Percentiles rank a stretch among this genome's conserved stretches.
phyloP scores from a whole-genome alignment of 2,888 invertebrate species.

The Caenorhabditis sinica region DNA sequence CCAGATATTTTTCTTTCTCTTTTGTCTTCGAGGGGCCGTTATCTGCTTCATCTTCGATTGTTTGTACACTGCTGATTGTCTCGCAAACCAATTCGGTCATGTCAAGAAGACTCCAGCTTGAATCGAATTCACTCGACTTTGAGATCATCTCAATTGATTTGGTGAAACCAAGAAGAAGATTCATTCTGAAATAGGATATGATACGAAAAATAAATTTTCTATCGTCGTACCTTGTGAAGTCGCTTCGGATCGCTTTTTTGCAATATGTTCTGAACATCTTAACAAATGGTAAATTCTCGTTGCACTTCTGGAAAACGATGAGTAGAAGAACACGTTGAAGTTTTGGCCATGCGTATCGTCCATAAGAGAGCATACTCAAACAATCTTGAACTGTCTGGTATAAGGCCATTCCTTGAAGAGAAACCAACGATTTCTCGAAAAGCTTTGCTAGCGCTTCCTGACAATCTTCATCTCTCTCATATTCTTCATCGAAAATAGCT shows the following conservation, averaged over 20 bases:
- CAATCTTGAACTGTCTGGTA: slow-evolving; percentile 43
- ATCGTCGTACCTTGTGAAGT: slow-evolving; percentile 31
- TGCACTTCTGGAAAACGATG: slow-evolving; percentile 29
- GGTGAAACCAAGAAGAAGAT: slow-evolving; percentile 28
- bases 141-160: slow-evolving; percentile 27
- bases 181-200: slow-evolving; percentile 24
- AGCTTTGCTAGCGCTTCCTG: slow-evolving; percentile 32
- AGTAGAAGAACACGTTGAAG: slow-evolving; percentile 26
- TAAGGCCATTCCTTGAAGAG: slow-evolving; percentile 29
- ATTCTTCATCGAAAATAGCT: slow-evolving; percentile 17
- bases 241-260: slow-evolving; percentile 25
- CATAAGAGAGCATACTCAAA: slow-evolving; percentile 49
- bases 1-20: slow-evolving; percentile 1
- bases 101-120: slow-evolving; percentile 8
- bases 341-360: slow-evolving; percentile 41
- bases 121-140: slow-evolving; percentile 14
- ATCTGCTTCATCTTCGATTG: slow-evolving; percentile 35
- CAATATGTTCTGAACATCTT: slow-evolving; percentile 30
- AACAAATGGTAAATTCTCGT: slow-evolving; percentile 12
- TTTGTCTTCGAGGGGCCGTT: not conserved
- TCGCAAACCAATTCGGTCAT: slow-evolving; percentile 45
- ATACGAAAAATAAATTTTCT: not conserved
- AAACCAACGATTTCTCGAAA: slow-evolving; percentile 31
- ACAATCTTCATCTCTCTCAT: not conserved
- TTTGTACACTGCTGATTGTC: slow-evolving; percentile 33